Conservation (phyloP, 2,888 invertebrate species). For the Zaprionus bogoriensis region DNA sequence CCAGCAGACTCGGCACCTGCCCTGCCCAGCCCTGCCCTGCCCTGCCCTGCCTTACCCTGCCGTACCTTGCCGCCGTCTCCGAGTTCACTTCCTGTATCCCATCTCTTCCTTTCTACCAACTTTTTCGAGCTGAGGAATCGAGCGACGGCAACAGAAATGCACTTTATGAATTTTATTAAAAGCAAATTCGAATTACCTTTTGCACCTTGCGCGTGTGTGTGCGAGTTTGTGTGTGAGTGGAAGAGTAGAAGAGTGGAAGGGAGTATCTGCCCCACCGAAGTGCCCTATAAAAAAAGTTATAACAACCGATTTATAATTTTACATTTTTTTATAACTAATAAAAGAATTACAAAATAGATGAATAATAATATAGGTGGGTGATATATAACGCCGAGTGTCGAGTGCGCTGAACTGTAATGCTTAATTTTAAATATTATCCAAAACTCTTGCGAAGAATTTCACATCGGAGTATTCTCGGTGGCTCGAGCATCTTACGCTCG, state of each 20-base stretch:
- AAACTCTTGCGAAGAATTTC: too few species aligned
- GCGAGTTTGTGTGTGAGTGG: not conserved
- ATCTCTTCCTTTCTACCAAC: not conserved
- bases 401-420: too few species aligned
- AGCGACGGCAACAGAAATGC: conserved; percentile 26
- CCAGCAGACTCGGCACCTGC: conserved; percentile 9
- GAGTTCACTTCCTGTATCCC: not conserved
- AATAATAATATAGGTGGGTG: too few species aligned
- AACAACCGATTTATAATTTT: too few species aligned
- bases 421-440: too few species aligned
- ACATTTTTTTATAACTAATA: too few species aligned
- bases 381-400: too few species aligned
- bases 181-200: conserved; percentile 20
- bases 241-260: not conserved
- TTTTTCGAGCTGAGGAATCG: not conserved
- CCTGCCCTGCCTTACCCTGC: not conserved
- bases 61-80: too few species aligned
- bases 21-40: not conserved
- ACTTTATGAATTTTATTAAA: conserved; percentile 49
- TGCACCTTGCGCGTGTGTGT: not conserved
- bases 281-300: not conserved
- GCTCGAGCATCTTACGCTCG: too few species aligned
- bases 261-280: not conserved
- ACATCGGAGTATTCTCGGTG: too few species aligned
- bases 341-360: too few species aligned